Evolutionary conservation across 2,797 vertebrate genomes (phyloP).

Genomic region (Astyanax mexicanus): DNA sequence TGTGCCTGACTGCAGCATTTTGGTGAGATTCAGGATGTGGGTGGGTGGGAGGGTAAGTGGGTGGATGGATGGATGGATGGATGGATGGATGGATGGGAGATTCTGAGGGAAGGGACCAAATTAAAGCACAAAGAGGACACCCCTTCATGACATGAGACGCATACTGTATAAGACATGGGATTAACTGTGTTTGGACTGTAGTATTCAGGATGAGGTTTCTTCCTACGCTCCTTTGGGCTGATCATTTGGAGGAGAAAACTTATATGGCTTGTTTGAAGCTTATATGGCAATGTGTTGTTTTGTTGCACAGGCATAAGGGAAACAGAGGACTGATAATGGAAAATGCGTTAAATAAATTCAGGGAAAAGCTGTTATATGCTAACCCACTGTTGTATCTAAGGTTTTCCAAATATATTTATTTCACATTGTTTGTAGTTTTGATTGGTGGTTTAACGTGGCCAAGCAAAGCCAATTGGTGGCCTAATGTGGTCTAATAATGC

Average conservation of each 20-base stretch:
- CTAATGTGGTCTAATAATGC: too few species aligned
- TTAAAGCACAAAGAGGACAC: neutral
- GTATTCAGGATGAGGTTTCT: neutral
- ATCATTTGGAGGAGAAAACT: neutral
- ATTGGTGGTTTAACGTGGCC: too few species aligned
- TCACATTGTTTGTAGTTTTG: too few species aligned
- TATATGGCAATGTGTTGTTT: neutral
- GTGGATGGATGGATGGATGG: neutral
- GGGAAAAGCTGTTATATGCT: too few species aligned
- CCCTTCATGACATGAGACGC: neutral
- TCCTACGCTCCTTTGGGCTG: neutral
- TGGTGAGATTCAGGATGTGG: constrained; percentile 55
- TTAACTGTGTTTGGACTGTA: neutral
- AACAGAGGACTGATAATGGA: neutral
- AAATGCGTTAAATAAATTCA: too few species aligned
- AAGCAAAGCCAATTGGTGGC: too few species aligned
- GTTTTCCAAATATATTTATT: too few species aligned
- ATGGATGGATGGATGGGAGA: too few species aligned
- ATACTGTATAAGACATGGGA: neutral
- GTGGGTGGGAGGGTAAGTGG: too few species aligned
- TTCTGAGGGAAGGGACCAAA: neutral
- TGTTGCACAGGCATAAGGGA: neutral
- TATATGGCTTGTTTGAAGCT: too few species aligned
- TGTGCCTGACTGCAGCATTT: constrained; percentile 50
- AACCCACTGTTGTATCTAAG: too few species aligned